Conservation (phyloP, 2,797 vertebrate species). For the Coendou prehensilis region DNA sequence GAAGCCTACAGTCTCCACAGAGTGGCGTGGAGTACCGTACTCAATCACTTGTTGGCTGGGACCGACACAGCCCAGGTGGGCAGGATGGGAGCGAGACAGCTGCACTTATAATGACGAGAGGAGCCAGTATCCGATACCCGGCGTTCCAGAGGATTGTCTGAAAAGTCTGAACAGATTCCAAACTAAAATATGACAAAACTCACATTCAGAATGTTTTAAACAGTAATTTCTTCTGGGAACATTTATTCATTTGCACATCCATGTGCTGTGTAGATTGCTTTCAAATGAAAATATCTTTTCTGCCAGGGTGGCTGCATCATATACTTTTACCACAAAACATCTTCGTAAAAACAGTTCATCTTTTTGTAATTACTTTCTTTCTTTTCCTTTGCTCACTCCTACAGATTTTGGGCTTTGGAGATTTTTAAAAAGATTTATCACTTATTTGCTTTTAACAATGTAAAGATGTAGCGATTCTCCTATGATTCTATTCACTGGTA, state of each 20-base stretch:
- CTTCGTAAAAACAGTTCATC: constrained; percentile 31
- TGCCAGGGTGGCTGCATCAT: neutral
- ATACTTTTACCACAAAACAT: constrained; percentile 55
- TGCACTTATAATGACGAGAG: neutral
- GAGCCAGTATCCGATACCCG: neutral
- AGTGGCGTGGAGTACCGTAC: neutral
- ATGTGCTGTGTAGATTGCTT: constrained; percentile 66
- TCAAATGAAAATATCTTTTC: constrained; percentile 57
- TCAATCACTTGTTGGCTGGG: neutral
- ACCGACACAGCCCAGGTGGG: neutral
- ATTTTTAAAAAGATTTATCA: constrained; percentile 53
- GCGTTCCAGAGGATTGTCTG: neutral
- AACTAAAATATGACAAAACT: neutral
- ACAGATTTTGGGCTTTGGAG: constrained; percentile 47
- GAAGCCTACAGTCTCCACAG: neutral
- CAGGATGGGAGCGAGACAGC: neutral
- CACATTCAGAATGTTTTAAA: constrained; percentile 58
- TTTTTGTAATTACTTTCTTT: constrained; percentile 61
- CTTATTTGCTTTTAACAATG: constrained; percentile 58
- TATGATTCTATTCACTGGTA: constrained; percentile 7
- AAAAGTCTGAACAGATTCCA: constrained; percentile 46
- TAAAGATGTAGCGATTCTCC: constrained; percentile 35
- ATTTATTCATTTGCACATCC: constrained; percentile 47
- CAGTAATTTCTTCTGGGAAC: constrained; percentile 48
- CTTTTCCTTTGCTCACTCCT: constrained; percentile 36